Conservation (phyloP, 2,888 invertebrate species). For the Meghimatium bilineatum region DNA sequence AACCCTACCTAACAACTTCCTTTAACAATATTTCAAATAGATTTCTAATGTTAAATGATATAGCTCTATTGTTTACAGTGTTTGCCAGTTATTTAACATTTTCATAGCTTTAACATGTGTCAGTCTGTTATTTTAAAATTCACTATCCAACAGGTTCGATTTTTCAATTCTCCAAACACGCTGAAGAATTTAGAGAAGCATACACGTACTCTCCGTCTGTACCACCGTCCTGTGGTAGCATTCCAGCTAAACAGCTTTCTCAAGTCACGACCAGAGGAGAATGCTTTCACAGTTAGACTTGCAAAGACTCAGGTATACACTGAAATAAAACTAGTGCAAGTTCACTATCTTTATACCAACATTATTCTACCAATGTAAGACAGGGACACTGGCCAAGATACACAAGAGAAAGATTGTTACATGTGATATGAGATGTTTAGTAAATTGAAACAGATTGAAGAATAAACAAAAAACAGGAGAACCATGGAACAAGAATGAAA, state of each 20-base stretch:
- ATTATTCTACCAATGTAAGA: too few species aligned
- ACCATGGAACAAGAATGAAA: too few species aligned
- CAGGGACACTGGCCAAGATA: too few species aligned
- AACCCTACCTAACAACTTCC: too few species aligned
- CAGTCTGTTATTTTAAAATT: not conserved
- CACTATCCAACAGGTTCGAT: constrained; percentile 84
- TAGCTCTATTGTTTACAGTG: not conserved
- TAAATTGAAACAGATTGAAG: too few species aligned
- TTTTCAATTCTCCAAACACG: constrained; percentile 98
- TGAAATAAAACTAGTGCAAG: not conserved
- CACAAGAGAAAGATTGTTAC: too few species aligned
- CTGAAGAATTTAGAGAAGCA: constrained; percentile 98
- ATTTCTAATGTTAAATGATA: too few species aligned
- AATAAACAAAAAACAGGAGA: too few species aligned
- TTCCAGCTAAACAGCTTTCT: constrained; percentile 98
- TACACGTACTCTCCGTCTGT: constrained; percentile 94
- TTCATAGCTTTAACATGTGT: not conserved
- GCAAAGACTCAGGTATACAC: constrained; percentile 89
- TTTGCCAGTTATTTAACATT: not conserved
- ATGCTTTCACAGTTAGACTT: constrained; percentile 92
- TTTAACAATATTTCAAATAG: too few species aligned
- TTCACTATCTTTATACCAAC: too few species aligned
- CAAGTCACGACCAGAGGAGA: constrained; percentile 91
- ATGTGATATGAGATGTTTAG: too few species aligned
- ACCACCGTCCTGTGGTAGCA: constrained; percentile 98